phyloP scores from a whole-genome alignment of 2,113 vertebrate species.

The Paedocypris sp. region DNA sequence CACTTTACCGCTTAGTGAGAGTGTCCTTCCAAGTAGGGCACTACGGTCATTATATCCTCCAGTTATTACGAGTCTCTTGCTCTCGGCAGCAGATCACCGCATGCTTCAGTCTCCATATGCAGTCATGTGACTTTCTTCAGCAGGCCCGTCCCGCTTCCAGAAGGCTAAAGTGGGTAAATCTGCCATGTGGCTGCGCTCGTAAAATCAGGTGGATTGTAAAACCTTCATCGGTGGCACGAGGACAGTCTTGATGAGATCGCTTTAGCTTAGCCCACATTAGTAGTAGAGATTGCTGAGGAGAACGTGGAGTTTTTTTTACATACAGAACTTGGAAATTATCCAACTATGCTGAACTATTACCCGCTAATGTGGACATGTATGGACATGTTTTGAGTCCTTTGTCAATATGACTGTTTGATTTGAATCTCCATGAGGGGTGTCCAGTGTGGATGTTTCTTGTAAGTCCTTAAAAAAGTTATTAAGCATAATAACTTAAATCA shows the following conservation, averaged over 20 bases:
- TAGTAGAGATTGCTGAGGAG: too few species aligned
- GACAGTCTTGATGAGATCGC: not conserved
- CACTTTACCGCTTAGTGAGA: conserved; percentile 15
- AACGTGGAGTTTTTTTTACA: too few species aligned
- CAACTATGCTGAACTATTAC: too few species aligned
- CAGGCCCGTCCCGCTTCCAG: not conserved
- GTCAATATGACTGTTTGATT: too few species aligned
- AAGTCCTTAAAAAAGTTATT: too few species aligned
- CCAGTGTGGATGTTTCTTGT: too few species aligned
- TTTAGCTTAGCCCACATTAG: too few species aligned
- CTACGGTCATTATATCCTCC: conserved; percentile 21
- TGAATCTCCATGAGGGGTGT: too few species aligned
- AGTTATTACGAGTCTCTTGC: conserved; percentile 14
- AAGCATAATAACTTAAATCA: too few species aligned
- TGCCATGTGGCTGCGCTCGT: not conserved
- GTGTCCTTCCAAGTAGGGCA: conserved; percentile 15
- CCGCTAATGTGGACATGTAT: too few species aligned
- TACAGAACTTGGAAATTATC: too few species aligned
- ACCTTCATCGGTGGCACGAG: not conserved
- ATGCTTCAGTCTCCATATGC: not conserved
- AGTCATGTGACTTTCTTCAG: not conserved
- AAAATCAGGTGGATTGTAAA: not conserved
- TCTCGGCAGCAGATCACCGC: not conserved
- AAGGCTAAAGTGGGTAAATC: not conserved
- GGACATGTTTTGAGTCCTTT: too few species aligned